Percentiles rank a stretch among this genome's conserved stretches.
These are phyloP conservation scores for Synanthedon myopaeformis DNA, from an alignment of 2,888 invertebrate genomes.

Conservation along the genomic window DNA sequence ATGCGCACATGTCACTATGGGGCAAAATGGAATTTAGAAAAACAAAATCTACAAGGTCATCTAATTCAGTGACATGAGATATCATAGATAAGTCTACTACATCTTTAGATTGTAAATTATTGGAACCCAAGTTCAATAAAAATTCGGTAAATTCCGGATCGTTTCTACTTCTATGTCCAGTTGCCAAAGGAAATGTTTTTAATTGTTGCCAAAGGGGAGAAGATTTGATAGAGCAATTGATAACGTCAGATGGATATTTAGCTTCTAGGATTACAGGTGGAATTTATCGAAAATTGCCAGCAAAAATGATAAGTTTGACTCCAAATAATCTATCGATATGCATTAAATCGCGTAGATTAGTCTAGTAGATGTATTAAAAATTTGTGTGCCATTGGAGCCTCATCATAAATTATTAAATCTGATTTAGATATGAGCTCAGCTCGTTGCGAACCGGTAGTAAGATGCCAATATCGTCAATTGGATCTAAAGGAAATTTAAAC, in stretches of 20 bases:
- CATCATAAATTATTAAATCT: constrained; percentile 3
- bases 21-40: neutral
- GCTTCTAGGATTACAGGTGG: constrained; percentile 6
- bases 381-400: constrained; percentile 5
- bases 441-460: neutral
- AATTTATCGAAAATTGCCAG: constrained; percentile 9
- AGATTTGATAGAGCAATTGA: constrained; percentile 2
- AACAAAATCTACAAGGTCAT: constrained; percentile 1
- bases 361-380: constrained; percentile 4
- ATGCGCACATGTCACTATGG: neutral
- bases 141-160: neutral
- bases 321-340: constrained; percentile 4
- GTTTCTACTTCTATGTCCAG: too few species aligned
- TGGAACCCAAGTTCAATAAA: neutral
- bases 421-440: constrained; percentile 1
- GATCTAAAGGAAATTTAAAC: constrained; percentile 3
- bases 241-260: constrained; percentile 1
- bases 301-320: constrained; percentile 8
- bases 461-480: constrained; percentile 2
- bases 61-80: neutral
- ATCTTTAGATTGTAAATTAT: neutral
- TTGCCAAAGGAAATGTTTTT: constrained; percentile 3
- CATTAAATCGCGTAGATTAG: constrained; percentile 5
- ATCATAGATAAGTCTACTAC: neutral
- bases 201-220: constrained; percentile 6